phyloP scores from a whole-genome alignment of 2,797 vertebrate genomes.

The Platalea minor region DNA sequence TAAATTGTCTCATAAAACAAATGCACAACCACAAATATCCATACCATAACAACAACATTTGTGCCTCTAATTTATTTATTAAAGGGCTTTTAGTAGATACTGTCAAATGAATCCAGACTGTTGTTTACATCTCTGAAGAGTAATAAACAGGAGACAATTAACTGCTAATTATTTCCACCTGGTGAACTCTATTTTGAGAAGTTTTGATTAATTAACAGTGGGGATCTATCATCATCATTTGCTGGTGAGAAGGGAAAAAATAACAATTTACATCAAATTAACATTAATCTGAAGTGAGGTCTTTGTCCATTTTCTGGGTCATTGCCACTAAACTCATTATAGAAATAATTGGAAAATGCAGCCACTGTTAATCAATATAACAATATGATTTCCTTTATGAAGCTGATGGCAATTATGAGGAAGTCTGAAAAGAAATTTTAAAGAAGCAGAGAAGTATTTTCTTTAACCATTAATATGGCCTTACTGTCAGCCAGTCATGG shows the following conservation, averaged over 20 bases:
- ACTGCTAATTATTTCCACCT: slow-evolving; percentile 78
- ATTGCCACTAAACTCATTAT: slow-evolving; percentile 70
- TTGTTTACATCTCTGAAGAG: slow-evolving; percentile 72
- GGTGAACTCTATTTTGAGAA: slow-evolving; percentile 72
- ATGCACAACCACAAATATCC: slow-evolving; percentile 22
- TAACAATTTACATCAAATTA: slow-evolving; percentile 66
- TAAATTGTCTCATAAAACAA: slow-evolving; percentile 18
- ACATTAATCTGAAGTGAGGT: slow-evolving; percentile 50
- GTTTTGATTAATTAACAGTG: slow-evolving; percentile 76
- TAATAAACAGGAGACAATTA: slow-evolving; percentile 77
- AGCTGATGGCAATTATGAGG: slow-evolving; percentile 38
- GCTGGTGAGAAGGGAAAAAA: slow-evolving; percentile 37
- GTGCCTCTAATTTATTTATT: slow-evolving; percentile 63
- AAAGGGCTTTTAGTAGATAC: slow-evolving; percentile 44
- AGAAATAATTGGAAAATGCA: slow-evolving; percentile 68
- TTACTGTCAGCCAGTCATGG: background rate
- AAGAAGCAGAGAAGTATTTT: background rate
- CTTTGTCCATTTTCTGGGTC: slow-evolving; percentile 72
- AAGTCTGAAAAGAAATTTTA: slow-evolving; percentile 20
- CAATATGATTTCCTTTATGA: slow-evolving; percentile 48
- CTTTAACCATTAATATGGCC: background rate
- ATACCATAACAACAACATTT: slow-evolving; percentile 18
- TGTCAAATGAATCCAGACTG: slow-evolving; percentile 48
- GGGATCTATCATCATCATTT: slow-evolving; percentile 69
- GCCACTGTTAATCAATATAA: slow-evolving; percentile 66